Percentiles rank a stretch among this genome's conserved stretches.
These are phyloP conservation scores for Microcebus tavaratra DNA, from an alignment of 2,113 vertebrate species.

Conservation along the genomic window DNA sequence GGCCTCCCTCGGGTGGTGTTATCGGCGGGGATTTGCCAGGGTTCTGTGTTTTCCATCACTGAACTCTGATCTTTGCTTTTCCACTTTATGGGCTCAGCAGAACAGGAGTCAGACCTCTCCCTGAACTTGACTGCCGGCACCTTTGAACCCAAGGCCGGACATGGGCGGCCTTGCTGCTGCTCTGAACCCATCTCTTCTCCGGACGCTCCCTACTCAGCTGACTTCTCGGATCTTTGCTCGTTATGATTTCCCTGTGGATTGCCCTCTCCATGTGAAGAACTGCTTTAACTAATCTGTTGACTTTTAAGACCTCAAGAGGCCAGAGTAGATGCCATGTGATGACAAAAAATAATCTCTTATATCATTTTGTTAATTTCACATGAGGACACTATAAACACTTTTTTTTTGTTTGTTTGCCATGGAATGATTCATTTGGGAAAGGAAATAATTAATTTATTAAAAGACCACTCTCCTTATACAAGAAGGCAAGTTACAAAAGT, in stretches of 20 bases:
- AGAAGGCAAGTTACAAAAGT: neutral
- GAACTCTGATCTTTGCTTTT: neutral
- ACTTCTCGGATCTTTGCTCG: neutral
- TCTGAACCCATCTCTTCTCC: neutral
- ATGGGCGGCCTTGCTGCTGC: neutral
- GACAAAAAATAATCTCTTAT: neutral
- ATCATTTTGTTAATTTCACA: neutral
- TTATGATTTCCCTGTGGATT: neutral
- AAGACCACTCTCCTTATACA: conserved; percentile 4
- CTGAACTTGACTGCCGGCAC: neutral
- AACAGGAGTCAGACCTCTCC: neutral
- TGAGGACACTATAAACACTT: neutral
- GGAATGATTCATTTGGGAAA: neutral
- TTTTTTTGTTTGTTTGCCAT: neutral
- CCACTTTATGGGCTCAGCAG: neutral
- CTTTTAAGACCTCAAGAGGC: neutral
- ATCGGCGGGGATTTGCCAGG: neutral
- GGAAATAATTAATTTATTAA: neutral
- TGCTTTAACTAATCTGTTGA: neutral
- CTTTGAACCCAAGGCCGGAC: neutral
- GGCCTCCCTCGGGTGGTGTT: neutral
- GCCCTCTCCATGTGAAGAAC: neutral
- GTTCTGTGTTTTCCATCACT: neutral
- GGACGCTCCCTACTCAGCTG: neutral
- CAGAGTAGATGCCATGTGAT: neutral